Percentiles rank a stretch among this genome's conserved stretches.
These are phyloP conservation scores for Sinella curviseta DNA, from an alignment of 1,140 invertebrate genomes.

Conservation along the genomic window DNA sequence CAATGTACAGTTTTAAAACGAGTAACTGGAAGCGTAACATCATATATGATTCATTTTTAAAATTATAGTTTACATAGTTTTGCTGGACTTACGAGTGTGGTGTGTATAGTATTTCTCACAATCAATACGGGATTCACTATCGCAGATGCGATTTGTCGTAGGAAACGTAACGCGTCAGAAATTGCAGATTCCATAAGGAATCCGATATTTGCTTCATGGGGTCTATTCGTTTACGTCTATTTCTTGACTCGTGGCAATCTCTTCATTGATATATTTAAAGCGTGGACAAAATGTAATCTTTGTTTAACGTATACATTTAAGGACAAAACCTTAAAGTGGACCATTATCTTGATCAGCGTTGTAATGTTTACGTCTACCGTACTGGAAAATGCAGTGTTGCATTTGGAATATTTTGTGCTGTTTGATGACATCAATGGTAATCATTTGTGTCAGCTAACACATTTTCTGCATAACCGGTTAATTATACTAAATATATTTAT, in stretches of 20 bases:
- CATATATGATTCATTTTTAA: not conserved
- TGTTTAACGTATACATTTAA: not conserved
- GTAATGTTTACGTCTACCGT: slow-evolving; percentile 8
- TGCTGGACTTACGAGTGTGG: not conserved
- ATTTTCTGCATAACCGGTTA: too few species aligned
- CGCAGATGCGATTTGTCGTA: not conserved
- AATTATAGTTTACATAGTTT: not conserved
- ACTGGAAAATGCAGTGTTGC: slow-evolving; percentile 28
- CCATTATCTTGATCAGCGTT: not conserved
- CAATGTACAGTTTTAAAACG: not conserved
- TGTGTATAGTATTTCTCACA: not conserved
- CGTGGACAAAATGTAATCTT: not conserved
- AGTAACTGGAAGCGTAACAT: not conserved
- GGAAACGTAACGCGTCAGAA: not conserved
- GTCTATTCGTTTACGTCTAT: not conserved
- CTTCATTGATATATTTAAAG: not conserved
- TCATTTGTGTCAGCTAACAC: not conserved
- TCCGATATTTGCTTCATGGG: not conserved
- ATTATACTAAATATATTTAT: too few species aligned
- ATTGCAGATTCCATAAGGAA: not conserved
- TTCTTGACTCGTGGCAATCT: not conserved
- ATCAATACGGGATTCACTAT: not conserved
- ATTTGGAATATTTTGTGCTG: not conserved
- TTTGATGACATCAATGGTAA: not conserved
- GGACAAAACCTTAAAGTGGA: not conserved